Evolutionary conservation across 2,113 vertebrate species (phyloP).

Genomic region (Macroglossus sobrinus): DNA sequence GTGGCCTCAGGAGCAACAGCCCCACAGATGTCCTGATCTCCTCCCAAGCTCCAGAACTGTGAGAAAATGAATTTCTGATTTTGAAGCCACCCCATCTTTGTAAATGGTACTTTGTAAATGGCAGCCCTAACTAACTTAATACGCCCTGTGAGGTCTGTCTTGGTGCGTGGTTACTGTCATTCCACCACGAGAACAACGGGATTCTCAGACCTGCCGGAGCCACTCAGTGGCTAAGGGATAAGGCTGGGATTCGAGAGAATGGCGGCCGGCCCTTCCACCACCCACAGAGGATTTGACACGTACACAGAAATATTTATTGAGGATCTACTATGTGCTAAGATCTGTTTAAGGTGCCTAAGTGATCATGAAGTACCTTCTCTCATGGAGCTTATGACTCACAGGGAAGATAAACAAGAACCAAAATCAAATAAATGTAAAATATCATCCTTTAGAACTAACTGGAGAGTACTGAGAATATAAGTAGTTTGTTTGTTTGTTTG

Average conservation of each 20-base stretch:
- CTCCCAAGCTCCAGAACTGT: fast-evolving
- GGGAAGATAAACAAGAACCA: not conserved
- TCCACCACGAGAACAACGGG: not conserved
- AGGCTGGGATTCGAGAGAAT: not conserved
- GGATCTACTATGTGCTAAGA: not conserved
- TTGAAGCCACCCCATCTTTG: not conserved
- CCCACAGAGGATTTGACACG: too few species aligned
- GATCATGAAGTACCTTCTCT: not conserved
- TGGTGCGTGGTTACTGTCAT: fast-evolving
- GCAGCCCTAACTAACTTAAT: fast-evolving
- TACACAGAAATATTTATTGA: not conserved
- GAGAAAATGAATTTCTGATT: not conserved
- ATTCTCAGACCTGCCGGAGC: not conserved
- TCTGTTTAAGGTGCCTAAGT: not conserved
- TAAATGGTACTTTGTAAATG: not conserved
- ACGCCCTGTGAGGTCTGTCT: fast-evolving
- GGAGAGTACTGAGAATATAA: not conserved
- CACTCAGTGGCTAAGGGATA: too few species aligned
- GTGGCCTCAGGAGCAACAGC: not conserved
- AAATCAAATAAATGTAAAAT: not conserved
- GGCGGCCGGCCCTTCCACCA: not conserved
- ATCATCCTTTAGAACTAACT: not conserved
- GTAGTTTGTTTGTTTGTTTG: too few species aligned
- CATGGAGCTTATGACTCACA: not conserved
- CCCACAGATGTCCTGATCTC: not conserved